These are phyloP conservation scores for Spialia ferax DNA, from an alignment of 2,888 invertebrate species.

Conservation along the genomic window DNA sequence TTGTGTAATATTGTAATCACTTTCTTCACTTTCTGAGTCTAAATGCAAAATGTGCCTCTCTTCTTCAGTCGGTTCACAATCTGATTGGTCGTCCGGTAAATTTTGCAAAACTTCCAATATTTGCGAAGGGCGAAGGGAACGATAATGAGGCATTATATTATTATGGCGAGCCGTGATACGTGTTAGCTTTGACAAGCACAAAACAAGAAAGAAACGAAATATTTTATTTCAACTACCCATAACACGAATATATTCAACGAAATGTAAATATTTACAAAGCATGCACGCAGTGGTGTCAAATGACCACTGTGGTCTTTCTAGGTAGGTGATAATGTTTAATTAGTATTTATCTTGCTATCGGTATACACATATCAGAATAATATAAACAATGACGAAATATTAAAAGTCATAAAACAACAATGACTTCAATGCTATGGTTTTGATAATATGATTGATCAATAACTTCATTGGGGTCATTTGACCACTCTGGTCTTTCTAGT, in stretches of 20 bases:
- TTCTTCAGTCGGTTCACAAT: conserved; percentile 1
- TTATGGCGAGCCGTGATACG: neutral
- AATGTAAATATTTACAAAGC: too few relatives aligned
- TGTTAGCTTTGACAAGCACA: neutral
- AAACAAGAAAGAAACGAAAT: too few relatives aligned
- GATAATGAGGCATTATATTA: neutral
- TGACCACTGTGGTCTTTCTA: conserved; percentile 4
- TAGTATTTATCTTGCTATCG: conserved; percentile 4
- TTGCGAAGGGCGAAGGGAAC: neutral
- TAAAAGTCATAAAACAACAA: conserved; percentile 2
- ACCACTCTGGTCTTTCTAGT: conserved; percentile 2
- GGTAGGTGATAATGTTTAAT: neutral
- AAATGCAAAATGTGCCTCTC: neutral
- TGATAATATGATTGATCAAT: neutral
- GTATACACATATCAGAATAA: neutral
- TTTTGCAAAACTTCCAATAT: neutral
- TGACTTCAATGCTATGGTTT: conserved; percentile 1
- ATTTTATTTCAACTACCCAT: too few relatives aligned
- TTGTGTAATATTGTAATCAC: neutral
- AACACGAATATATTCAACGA: too few relatives aligned
- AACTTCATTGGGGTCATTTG: neutral
- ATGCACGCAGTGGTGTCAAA: neutral
- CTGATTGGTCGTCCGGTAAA: conserved; percentile 1
- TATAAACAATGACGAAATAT: conserved; percentile 2
- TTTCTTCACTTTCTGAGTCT: neutral